phyloP scores from a whole-genome alignment of 2,888 invertebrate genomes.

The Mylabris sibirica region DNA sequence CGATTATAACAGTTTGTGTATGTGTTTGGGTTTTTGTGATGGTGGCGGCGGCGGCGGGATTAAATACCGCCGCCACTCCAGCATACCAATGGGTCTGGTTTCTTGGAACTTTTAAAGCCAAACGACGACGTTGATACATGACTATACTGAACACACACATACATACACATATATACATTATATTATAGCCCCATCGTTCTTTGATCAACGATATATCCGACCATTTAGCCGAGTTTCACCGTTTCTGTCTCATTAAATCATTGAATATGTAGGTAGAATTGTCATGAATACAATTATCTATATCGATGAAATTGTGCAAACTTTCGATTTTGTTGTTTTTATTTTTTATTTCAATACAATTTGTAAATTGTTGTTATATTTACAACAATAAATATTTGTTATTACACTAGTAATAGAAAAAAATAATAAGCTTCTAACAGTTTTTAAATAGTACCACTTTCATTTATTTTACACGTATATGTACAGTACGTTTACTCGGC shows the following conservation, averaged over 20 bases:
- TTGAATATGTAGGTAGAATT: conserved; percentile 30
- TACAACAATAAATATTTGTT: neutral
- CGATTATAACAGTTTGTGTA: neutral
- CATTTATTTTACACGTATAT: conserved; percentile 3
- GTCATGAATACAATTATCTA: conserved; percentile 43
- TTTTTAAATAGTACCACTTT: neutral
- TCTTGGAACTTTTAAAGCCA: conserved; percentile 42
- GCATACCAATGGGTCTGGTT: conserved; percentile 40
- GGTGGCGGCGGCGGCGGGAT: conserved; percentile 15
- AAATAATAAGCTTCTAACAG: neutral
- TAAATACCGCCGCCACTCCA: conserved; percentile 23
- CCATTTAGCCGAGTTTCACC: conserved; percentile 47
- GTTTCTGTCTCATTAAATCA: conserved; percentile 50
- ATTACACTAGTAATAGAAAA: neutral
- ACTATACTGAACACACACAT: conserved; percentile 35
- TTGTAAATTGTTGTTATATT: neutral
- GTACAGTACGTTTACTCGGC: too few relatives aligned
- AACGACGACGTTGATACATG: conserved; percentile 49
- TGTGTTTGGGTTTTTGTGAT: neutral
- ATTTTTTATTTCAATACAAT: conserved; percentile 12
- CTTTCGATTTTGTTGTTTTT: conserved; percentile 15
- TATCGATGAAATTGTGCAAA: conserved; percentile 30
- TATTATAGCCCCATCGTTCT: conserved; percentile 42
- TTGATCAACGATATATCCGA: conserved; percentile 50
- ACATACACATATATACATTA: neutral